Base-by-base conservation (phyloP, 2,888 invertebrate species). In the Cyclophora punctaria region DNA sequence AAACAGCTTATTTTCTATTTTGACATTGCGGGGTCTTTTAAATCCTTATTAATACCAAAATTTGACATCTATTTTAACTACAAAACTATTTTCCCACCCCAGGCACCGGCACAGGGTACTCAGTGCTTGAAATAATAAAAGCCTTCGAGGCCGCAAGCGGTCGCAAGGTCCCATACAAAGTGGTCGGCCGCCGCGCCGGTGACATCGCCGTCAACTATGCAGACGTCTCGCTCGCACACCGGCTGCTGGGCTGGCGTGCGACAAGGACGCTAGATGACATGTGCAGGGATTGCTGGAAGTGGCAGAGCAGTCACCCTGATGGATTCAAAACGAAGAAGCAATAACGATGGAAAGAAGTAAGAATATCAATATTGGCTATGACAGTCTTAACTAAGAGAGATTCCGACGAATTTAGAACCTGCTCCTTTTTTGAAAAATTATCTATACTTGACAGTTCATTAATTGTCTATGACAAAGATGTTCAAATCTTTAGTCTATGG, bases 121-220 rank as follows among this genome's bases (percentile, higher is more conserved):
- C 97, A 0, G 98, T 98, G 0, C 84, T 97, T 40, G 94, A 98
- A 74, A 91, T 98, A 89, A 90, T 97, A 46, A 81, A 91, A 33
- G 95, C 96, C 0, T 95, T 97, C 84, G 92, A 92, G 76, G 90
- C 87, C 56, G 96, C 94, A 0, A 93, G 94, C 41, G 94, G 94
- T 0, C 91, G 90, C 58, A 83, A 88, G 35, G 90, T 97, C n/a
- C 92, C 94, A 0, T 93, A 94, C 77, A 90, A 91, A 66, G 83
- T 96, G 41, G 92, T 91, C 0, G 91, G 80, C 0, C 90, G 98
- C 3, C 90, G 98, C 53, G 89, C 92, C 0, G 98, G 98, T 0
- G 98, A 98, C 77, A 92, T 98, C 53, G 94, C 96, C 1, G 87
- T 92, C 0, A 94, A 94, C 75, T 98, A 95, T 75, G 96, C 97